Evolutionary conservation across 2,888 invertebrate genomes (phyloP), one percentile per base, ranked within the genome.

Genomic region (Coelinius sp.): DNA sequence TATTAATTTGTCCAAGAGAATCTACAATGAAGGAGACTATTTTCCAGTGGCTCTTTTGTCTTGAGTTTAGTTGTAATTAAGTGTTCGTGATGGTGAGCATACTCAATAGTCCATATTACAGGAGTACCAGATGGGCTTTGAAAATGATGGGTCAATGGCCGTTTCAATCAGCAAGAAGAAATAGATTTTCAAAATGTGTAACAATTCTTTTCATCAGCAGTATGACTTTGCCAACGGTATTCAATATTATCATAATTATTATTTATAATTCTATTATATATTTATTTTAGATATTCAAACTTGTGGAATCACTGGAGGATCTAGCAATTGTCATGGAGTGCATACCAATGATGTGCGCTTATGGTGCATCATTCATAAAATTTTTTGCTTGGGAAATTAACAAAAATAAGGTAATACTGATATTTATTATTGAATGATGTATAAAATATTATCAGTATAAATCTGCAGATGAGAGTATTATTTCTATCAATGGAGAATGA

Each of bases 291-390:
- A 66, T 62, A 3, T 46, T 74, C 10, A 71, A 71, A 53, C 52
- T 71, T 1, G 3, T 71, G 4, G 66, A 75, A 17, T 20, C 64
- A 6, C 59, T 68, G 52, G 68, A 73, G 6, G 56, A 75, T 38
- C 52, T 75, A 8, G 73, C 71, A 2, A 53, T 35, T 31, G 70
- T 75, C 62, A 66, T 75, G 14, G 73, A 66, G 12, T 75, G 75
- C 56, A 71, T 75, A 38, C 73, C 73, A 17, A 73, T 73, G 8
- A 68, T 75, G 59, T 70, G 68, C 10, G 68, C 71, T n/a, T 74
- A 75, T 25, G 27, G 70, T 12, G 67, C 70, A 7, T 68, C 74
- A 8, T 38, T 70, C 24, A 31, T 74, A 14, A 74, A 74, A 14
- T 70, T 65, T 0, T 59, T 64, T 1, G 70, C 71, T 25, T 68